Conservation (phyloP, 2,113 vertebrate species). For the Myrmophylax atrothorax region DNA sequence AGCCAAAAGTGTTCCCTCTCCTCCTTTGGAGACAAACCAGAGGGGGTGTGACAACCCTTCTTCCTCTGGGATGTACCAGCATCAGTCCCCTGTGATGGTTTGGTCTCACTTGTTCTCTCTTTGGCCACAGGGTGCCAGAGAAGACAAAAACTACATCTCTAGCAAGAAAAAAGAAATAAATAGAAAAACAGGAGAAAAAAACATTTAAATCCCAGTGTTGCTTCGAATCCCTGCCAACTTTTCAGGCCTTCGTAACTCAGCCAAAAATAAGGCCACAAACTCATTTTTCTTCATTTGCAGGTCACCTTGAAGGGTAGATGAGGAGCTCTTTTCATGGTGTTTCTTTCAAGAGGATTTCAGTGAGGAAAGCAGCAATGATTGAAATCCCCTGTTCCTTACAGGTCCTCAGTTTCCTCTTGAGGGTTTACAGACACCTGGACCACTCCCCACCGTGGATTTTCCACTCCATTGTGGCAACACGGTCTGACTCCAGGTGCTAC, state of each 20-base stretch:
- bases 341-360: slow-evolving; percentile 22
- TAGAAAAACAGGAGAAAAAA: neutral
- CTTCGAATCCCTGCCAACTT: neutral
- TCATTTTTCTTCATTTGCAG: slow-evolving; percentile 1
- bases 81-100: neutral
- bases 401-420: neutral
- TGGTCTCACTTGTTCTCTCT: neutral
- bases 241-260: neutral
- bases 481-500: neutral
- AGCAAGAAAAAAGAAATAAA: neutral
- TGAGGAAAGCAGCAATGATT: neutral
- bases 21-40: neutral
- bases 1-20: neutral
- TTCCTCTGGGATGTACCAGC: neutral
- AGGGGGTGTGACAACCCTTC: neutral
- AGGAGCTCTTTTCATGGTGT: neutral
- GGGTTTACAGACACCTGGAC: neutral
- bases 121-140: neutral
- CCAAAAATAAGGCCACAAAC: slow-evolving; percentile 25
- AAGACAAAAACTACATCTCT: neutral
- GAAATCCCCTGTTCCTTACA: neutral
- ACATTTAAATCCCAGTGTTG: fast-evolving
- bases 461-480: fast-evolving
- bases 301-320: slow-evolving; percentile 31
- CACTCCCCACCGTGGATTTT: neutral